Base-by-base conservation (phyloP, 2,797 vertebrate genomes). In the Clangula hyemalis region DNA sequence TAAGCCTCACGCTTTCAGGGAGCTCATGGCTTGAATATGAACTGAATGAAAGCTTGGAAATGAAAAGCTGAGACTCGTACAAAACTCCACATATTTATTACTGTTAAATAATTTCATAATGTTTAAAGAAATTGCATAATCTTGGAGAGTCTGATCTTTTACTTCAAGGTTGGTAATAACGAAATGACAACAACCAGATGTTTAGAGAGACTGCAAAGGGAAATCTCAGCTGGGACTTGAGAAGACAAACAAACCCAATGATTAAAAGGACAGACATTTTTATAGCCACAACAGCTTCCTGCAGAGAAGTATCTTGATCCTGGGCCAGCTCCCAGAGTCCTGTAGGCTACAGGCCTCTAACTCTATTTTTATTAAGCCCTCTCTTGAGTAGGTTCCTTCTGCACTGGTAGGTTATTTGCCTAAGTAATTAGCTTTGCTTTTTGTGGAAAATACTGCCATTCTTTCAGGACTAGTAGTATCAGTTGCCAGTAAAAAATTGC, bases 231-330 rank as follows among this genome's bases (percentile, higher is more conserved):
- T 72, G 90, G 83, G 82, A 84, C 21, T 36, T 47, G 70, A 85
- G 61, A 72, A 80, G 79, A 77, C 43, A 81, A 94, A 93, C 84
- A 87, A 87, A 90, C 11, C 36, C 43, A 38, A 8, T 30, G 74
- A 87, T 76, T 87, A 72, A 93, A 73, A 68, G 58, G 38, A 53
- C 72, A 85, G 85, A 83, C 54, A 38, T 62, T 85, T 87, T 77
- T 81, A 87, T 43, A 85, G 70, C 70, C 65, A 64, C 87, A 85
- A 77, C 84, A 81, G 93, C 87, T 93, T 93, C 93, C 93, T 81
- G 83, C 79, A 54, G 93, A 80, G 69, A 76, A 81, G 34, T 2
- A 49, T 30, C 84, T 76, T 90, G 90, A 80, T 71, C 60, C 56
- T 32, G 70, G 74, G 87, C 93, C 90, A 90, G 85, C 69, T 38